Evolutionary conservation across 2,797 vertebrate species (phyloP), one percentile per base, ranked within the genome.

Genomic region (Alectoris magna): DNA sequence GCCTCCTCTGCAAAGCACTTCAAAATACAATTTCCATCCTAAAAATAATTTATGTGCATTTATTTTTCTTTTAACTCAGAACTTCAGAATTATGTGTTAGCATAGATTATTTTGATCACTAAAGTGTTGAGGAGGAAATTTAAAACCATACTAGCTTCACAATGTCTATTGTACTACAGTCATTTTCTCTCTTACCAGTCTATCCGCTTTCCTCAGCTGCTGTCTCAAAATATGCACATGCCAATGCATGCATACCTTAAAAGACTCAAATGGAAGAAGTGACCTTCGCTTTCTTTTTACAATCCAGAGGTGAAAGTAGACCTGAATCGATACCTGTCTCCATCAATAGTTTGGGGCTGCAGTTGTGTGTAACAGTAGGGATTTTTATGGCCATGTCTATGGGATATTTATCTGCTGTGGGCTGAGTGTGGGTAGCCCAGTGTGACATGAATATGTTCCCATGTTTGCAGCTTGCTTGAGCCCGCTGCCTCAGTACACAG

Each of bases 401-500:
- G 24, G 29, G 48, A 14, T n/a, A 2, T 3, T 21, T 55, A 34
- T 23, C 7, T 3, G 0, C 5, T 24, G 14, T 29, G 34, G 23
- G 39, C 29, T 68, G 43, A 17, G 22, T 14, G 62, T 51, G 53
- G 3, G 44, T 41, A 64, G 18, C 2, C 9, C n/a, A 60, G 16
- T 7, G 13, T 16, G 27, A n/a, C 2, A 0, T 4, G 10, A 29
- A 3, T 12, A 0, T 21, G 22, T 8, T 26, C 38, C 36, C 29
- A 19, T 13, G 11, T 21, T 34, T 75, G 41, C 39, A 26, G n/a
- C 29, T 71, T 13, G 27, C 56, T 69, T 12, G 8, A 72, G 34
- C 41, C 68, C 15, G 0, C 34, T 58, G 31, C 29, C 9, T 27
- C 26, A 21, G 53, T 0, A 1, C 7, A 0, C 0, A 3, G 6